A percentile compares a stretch with the other conserved stretches of the same genome.
Conservation (phyloP, 2,113 vertebrate genomes). For the Onychorhynchus coronatus region DNA sequence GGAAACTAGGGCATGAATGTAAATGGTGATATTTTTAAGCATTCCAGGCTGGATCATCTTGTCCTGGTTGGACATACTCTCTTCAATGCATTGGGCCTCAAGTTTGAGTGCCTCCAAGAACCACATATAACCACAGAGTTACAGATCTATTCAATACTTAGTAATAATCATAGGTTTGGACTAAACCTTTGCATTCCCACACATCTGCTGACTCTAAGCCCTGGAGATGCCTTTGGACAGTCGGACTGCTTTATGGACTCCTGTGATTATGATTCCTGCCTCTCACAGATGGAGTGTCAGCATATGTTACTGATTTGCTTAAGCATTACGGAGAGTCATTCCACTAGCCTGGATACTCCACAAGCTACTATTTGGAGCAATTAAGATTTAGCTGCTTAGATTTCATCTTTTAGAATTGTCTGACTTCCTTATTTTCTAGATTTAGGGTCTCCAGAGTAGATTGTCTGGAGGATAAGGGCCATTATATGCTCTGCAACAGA, state of each 20-base stretch:
- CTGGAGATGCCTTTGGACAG: not conserved
- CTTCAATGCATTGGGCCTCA: not conserved
- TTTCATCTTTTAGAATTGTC: slow-evolving; percentile 5
- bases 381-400: slow-evolving; percentile 13
- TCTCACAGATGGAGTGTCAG: not conserved
- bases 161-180: not conserved
- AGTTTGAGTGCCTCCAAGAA: not conserved
- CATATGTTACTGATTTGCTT: not conserved
- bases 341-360: not conserved
- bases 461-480: not conserved
- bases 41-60: not conserved
- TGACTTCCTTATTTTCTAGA: slow-evolving; percentile 1
- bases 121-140: not conserved
- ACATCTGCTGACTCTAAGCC: not conserved
- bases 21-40: not conserved
- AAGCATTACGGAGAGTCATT: not conserved
- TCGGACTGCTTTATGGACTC: not conserved
- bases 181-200: not conserved
- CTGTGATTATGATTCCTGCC: not conserved
- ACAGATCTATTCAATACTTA: not conserved
- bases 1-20: not conserved
- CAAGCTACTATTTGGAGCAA: not conserved
- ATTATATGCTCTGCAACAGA: not conserved
- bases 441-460: slow-evolving; percentile 26
- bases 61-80: not conserved